Evolutionary conservation across 2,888 invertebrate species (phyloP).

Genomic region (Andrena dorsata): DNA sequence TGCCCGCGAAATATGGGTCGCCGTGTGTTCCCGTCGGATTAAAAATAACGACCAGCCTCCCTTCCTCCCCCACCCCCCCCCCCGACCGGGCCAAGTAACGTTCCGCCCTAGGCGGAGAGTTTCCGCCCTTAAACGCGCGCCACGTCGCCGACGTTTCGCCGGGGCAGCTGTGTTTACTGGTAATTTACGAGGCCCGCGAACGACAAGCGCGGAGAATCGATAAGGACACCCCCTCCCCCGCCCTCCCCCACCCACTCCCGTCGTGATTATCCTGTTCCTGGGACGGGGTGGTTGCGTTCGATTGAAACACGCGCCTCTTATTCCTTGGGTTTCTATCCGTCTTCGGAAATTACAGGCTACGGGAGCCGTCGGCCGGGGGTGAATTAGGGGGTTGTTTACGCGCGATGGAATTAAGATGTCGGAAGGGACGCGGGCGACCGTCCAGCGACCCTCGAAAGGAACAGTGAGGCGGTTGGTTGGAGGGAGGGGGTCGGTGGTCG

Average conservation of each 20-base stretch:
- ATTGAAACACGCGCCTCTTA: conserved; percentile 32
- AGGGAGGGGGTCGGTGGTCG: not conserved
- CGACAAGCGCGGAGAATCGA: conserved; percentile 54
- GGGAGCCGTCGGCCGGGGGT: too few species aligned
- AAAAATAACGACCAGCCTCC: conserved; percentile 9
- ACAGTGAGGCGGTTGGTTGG: too few species aligned
- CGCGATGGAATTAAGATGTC: too few species aligned
- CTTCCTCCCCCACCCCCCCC: too few species aligned
- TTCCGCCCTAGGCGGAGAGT: not conserved
- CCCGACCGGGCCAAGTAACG: not conserved
- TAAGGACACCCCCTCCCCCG: conserved; percentile 11
- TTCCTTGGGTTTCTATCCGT: not conserved
- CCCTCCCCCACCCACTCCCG: too few species aligned
- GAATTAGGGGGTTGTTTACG: too few species aligned
- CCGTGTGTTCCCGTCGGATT: not conserved
- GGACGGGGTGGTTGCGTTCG: conserved; percentile 10
- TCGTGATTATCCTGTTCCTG: conserved; percentile 45
- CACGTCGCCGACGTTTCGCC: conserved; percentile 21
- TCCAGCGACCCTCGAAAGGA: too few species aligned
- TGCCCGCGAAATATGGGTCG: conserved; percentile 46
- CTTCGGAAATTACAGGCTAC: not conserved
- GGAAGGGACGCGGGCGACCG: too few species aligned
- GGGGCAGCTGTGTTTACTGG: conserved; percentile 31
- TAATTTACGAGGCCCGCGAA: conserved; percentile 48
- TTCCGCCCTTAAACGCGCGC: conserved; percentile 13